phyloP scores from a whole-genome alignment of 2,113 vertebrate species.

The Catharus bicknelli region DNA sequence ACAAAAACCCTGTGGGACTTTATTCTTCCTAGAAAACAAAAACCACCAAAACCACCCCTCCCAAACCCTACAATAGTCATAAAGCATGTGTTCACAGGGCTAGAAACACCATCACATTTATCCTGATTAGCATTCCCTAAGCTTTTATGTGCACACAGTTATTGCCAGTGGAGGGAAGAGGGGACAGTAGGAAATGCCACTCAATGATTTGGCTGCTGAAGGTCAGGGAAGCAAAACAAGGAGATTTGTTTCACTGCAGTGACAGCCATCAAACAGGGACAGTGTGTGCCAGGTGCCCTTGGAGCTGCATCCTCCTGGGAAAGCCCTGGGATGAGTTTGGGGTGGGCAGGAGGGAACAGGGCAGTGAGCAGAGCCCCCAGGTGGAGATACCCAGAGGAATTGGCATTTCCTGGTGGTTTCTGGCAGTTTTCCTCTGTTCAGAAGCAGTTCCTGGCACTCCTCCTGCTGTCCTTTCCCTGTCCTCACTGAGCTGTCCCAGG shows the following conservation, averaged over 20 bases:
- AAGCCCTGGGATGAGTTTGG: background rate
- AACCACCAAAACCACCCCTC: background rate
- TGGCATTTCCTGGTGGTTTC: background rate
- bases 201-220: slow-evolving; percentile 20
- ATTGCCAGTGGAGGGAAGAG: slow-evolving; percentile 8
- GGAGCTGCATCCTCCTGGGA: background rate
- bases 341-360: background rate
- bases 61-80: slow-evolving; percentile 1
- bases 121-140: slow-evolving; percentile 58
- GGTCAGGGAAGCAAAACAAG: background rate
- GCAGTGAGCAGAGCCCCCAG: background rate
- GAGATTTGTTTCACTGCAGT: background rate
- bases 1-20: slow-evolving; percentile 36
- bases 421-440: background rate
- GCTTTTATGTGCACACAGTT: slow-evolving; percentile 45
- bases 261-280: background rate
- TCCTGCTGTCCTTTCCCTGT: background rate
- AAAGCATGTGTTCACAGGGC: slow-evolving; percentile 32
- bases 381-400: background rate
- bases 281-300: background rate
- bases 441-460: background rate
- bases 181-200: background rate
- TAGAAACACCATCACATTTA: slow-evolving; percentile 21
- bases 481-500: background rate
- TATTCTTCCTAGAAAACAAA: slow-evolving; percentile 6